Evolutionary conservation across 2,113 vertebrate genomes (phyloP).

Genomic region (Pelusios castaneus): DNA sequence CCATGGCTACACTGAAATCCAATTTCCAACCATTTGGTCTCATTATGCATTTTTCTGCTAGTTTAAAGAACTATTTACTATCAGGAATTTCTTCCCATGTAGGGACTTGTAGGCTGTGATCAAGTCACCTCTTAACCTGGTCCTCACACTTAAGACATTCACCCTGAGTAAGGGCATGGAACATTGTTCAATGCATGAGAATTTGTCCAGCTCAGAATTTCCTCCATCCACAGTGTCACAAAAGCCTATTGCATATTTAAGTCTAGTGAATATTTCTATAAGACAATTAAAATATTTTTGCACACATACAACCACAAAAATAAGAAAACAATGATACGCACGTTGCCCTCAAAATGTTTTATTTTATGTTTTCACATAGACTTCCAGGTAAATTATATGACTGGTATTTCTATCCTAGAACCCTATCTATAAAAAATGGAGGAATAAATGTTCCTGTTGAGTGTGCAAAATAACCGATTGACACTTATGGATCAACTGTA

Average conservation of each 20-base stretch:
- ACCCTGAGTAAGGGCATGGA: slow-evolving; percentile 5
- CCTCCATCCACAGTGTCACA: neutral
- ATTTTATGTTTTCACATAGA: slow-evolving; percentile 8
- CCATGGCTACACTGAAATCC: slow-evolving; percentile 48
- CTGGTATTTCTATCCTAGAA: neutral
- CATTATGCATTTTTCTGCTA: neutral
- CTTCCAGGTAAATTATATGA: neutral
- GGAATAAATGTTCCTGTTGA: neutral
- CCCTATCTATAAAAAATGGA: neutral
- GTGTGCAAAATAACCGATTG: neutral
- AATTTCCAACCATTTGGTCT: slow-evolving; percentile 17
- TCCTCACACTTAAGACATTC: slow-evolving; percentile 19
- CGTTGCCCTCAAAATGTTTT: slow-evolving; percentile 1
- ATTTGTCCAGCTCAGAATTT: too few relatives aligned
- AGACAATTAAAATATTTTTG: neutral
- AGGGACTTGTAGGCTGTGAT: neutral
- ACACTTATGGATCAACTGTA: neutral
- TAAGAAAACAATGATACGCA: neutral
- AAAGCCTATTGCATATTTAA: neutral
- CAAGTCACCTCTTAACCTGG: neutral
- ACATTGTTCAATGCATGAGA: too few relatives aligned
- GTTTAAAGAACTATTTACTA: neutral
- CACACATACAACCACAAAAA: neutral
- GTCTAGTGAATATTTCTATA: neutral
- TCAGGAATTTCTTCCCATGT: fast-evolving